Conservation (phyloP, 2,113 vertebrate species). For the Strix uralensis region DNA sequence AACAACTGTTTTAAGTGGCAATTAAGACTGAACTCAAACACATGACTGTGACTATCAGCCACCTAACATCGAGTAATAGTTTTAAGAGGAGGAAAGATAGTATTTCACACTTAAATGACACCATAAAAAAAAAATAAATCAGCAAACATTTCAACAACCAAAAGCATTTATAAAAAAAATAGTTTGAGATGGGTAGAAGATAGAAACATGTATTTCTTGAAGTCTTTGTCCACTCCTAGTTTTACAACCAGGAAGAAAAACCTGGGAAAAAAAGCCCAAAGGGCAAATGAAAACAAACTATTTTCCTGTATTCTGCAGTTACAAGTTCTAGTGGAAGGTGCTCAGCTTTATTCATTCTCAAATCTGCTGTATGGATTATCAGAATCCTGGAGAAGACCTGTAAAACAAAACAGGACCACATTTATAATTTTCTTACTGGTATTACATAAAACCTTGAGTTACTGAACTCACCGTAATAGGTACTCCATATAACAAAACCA, state of each 20-base stretch:
- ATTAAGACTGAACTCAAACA: neutral
- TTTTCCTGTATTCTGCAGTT: neutral
- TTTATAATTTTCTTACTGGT: neutral
- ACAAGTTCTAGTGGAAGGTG: neutral
- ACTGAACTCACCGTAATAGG: neutral
- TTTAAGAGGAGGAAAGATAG: neutral
- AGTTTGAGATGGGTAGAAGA: neutral
- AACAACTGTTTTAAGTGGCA: neutral
- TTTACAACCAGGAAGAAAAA: neutral
- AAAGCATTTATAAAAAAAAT: neutral
- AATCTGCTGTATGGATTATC: constrained; percentile 89
- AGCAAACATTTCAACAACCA: neutral
- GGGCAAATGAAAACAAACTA: neutral
- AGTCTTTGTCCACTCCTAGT: neutral
- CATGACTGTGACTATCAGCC: neutral
- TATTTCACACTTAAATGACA: neutral
- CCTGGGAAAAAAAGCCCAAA: neutral
- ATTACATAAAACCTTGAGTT: neutral
- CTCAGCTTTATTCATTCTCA: constrained; percentile 81
- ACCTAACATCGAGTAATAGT: neutral
- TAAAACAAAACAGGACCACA: constrained; percentile 28
- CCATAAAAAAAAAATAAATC: neutral
- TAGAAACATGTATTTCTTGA: neutral
- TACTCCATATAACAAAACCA: neutral
- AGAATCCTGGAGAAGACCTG: constrained; percentile 85